Evolutionary conservation across 2,888 invertebrate species (phyloP), one percentile per base, ranked within the genome.

Genomic region (Synergus itoensis): DNA sequence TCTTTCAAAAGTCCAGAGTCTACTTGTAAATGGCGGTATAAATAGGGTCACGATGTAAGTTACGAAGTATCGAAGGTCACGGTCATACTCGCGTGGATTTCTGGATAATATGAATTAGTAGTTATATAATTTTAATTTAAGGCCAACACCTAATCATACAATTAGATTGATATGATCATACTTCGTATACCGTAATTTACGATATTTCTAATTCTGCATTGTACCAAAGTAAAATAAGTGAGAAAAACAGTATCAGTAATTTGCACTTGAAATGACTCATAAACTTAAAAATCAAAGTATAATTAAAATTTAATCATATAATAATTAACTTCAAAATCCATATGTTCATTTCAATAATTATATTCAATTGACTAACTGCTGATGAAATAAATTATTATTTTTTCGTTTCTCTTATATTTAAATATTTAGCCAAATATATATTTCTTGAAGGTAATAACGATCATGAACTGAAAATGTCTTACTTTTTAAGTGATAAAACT

Each of bases 111-210:
- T 45, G 69, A 73, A 53, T 36, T 40, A 73, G 40, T 36, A 36
- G 48, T 73, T 73, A 73, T 53, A 48, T 28, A 73, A 73, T 48
- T 11, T 40, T 36, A 73, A 73, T 36, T 9, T 73, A 48, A 73
- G 36, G 48, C 48, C 73, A 53, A 53, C 36, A 73, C 53, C 73
- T 73, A 53, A 11, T 36, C 73, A 73, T 60, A 60, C 53, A 73
- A 73, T 73, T 73, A 69, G 28, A n/a, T 69, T 53, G 73, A 73
- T 73, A 28, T 73, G 28, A 73, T 73, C 73, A 73, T 73, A 73
- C 73, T 53, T 53, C 36, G 36, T 36, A 36, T 36, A 5, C 36
- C n/a, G 36, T 36, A 48, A n/a, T 53, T 53, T 73, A 73, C 73
- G 36, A 53, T 53, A 53, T 5, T 73, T 73, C 5, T 73, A 53